Base-by-base conservation (phyloP, 1,140 invertebrate genomes). In the Meloidogyne chitwoodi region DNA sequence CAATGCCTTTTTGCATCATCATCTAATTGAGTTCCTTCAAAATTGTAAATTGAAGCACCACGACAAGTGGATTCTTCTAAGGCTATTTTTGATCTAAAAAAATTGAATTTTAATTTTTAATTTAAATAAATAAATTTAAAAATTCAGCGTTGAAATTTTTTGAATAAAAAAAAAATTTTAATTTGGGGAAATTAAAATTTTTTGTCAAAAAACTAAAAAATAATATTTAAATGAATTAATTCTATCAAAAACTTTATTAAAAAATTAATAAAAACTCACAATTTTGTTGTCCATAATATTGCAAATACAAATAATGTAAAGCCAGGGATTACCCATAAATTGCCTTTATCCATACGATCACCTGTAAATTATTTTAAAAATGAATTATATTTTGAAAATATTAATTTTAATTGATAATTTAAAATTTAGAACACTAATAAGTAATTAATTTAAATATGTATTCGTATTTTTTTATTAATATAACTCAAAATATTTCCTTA, bases 1-100 rank as follows among this genome's bases (percentile, higher is more conserved):
- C 77, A 78, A 63, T 78, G 77, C 77, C 68, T 78, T 48, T 78
- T 69, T n/a, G 77, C 77, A 34, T 78, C 77, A 1, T 78, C 77
- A 56, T 78, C 77, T n/a, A 78, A 61, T 44, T 69, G 64, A 38
- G 75, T 77, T 63, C 77, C 77, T 4, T n/a, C 61, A 56, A 78
- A 78, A 56, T 78, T 65, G 41, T 78, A 78, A 26, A 78, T 77
- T 24, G 77, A 78, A 2, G 77, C 77, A 6, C 77, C 77, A 10
- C 63, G 31, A 27, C 75, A 76, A 1, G 67, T 71, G 29, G 76
- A 75, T n/a, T 77, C 76, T 31, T 77, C 76, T 29, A 77, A 38
- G 6, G 76, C 76, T n/a, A 77, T 44, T 69, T 77, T 77, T 31
- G 76, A 77, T 64, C 76, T 77, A 27, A 76, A 76, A 75, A 31